These are phyloP conservation scores for Urosaurus nigricauda DNA, from an alignment of 2,797 vertebrate species.

Conservation along the genomic window DNA sequence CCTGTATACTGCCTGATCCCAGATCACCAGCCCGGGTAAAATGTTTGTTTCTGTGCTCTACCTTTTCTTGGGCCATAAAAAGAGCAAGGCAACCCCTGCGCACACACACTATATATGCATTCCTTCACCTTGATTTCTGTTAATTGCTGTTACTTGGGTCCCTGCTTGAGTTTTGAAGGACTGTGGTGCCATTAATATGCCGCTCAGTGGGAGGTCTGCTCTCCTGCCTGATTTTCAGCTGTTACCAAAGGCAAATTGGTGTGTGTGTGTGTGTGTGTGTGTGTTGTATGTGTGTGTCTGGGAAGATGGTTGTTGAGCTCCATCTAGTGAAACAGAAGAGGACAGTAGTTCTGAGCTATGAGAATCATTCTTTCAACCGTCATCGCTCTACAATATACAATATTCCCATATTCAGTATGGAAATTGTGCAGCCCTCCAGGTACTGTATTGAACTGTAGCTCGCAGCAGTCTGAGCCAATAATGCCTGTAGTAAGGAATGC, in stretches of 20 bases:
- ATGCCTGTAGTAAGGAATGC: too few species aligned
- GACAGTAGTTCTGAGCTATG: background rate
- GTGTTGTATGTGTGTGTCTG: background rate
- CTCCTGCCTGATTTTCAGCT: background rate
- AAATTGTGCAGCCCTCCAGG: too few species aligned
- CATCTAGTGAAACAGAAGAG: constrained; percentile 12
- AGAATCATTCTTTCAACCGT: background rate
- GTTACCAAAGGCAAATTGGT: background rate
- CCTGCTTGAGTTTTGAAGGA: constrained; percentile 11
- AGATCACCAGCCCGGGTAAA: background rate
- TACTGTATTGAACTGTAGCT: too few species aligned
- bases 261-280: too few species aligned
- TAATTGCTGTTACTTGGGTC: background rate
- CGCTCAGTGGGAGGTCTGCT: background rate
- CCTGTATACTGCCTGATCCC: too few species aligned
- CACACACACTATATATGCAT: background rate
- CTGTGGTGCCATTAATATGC: background rate
- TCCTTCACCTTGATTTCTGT: background rate
- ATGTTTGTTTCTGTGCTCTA: background rate
- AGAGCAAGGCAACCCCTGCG: background rate
- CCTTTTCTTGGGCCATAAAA: background rate
- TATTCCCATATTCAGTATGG: too few species aligned
- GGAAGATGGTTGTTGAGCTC: background rate
- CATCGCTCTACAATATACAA: background rate
- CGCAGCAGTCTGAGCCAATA: too few species aligned